Evolutionary conservation across 2,888 invertebrate genomes (phyloP).

Genomic region (Corbicula japonica): DNA sequence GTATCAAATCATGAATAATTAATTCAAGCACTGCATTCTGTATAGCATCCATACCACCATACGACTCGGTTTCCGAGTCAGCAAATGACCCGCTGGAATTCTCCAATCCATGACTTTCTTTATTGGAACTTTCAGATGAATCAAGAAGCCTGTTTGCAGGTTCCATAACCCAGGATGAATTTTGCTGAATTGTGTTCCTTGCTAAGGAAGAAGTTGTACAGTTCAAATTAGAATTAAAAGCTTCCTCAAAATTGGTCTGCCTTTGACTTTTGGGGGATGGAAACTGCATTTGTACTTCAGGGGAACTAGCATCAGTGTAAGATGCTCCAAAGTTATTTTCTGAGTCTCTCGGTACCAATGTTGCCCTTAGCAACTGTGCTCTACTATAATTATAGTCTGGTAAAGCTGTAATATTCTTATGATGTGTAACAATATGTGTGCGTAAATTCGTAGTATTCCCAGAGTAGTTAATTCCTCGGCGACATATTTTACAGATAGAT

Average conservation of each 20-base stretch:
- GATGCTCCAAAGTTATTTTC: background rate
- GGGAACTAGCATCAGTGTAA: background rate
- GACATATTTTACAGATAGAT: constrained; percentile 66
- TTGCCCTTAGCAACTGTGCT: background rate
- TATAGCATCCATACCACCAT: constrained; percentile 17
- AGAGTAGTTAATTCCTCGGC: constrained; percentile 57
- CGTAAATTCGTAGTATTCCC: constrained; percentile 71
- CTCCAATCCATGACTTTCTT: constrained; percentile 19
- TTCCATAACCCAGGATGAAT: constrained; percentile 27
- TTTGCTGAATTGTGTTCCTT: background rate
- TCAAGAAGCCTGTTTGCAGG: background rate
- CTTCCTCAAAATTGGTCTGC: constrained; percentile 10
- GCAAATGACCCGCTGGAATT: constrained; percentile 36
- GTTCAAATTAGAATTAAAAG: constrained; percentile 4
- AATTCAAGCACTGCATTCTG: constrained; percentile 56
- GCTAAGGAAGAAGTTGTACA: no score
- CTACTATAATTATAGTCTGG: constrained; percentile 4
- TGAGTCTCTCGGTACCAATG: no score
- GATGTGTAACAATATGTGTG: constrained; percentile 63
- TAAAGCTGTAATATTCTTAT: constrained; percentile 16
- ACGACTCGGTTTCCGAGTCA: constrained; percentile 28
- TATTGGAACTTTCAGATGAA: background rate
- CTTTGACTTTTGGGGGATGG: constrained; percentile 8
- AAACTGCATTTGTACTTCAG: constrained; percentile 4
- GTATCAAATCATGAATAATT: constrained; percentile 58